Percentiles rank a stretch among this genome's conserved stretches.
phyloP scores from a whole-genome alignment of 92 coral and sea anemone species.

The Isaurus tuberculatus region DNA sequence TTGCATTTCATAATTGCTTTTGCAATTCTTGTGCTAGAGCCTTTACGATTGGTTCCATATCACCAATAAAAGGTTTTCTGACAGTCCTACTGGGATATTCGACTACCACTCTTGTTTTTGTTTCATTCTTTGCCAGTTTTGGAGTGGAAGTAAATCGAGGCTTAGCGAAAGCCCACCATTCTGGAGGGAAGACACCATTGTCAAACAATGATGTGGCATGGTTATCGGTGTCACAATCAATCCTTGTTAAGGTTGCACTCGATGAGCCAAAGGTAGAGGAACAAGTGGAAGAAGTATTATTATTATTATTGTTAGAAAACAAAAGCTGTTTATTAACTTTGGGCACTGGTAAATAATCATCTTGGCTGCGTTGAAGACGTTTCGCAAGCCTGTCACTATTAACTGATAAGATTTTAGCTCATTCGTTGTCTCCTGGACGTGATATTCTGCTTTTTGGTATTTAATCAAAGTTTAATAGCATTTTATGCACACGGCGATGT shows the following conservation, averaged over 20 bases:
- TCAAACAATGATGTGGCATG: conserved; percentile 30
- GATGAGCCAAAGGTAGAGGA: conserved; percentile 40
- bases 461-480: conserved; percentile 37
- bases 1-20: conserved; percentile 53
- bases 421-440: conserved; percentile 43
- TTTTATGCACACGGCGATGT: conserved; percentile 18
- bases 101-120: conserved; percentile 43
- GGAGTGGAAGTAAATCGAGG: conserved; percentile 35
- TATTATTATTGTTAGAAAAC: conserved; percentile 16
- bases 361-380: conserved; percentile 14
- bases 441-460: conserved; percentile 43
- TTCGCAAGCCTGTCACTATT: neutral
- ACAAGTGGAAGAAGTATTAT: conserved; percentile 31
- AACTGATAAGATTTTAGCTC: conserved; percentile 39
- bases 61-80: conserved; percentile 46
- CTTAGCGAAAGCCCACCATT: conserved; percentile 39
- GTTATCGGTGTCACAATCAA: conserved; percentile 16
- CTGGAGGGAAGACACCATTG: conserved; percentile 27
- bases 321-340: conserved; percentile 22
- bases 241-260: conserved; percentile 40
- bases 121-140: conserved; percentile 44
- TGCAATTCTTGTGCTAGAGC: conserved; percentile 57
- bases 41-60: conserved; percentile 51
- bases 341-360: neutral
- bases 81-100: conserved; percentile 55